Evolutionary conservation across 2,888 invertebrate species (phyloP), one percentile per base, ranked within the genome.

Genomic region (Drosophila siamana): DNA sequence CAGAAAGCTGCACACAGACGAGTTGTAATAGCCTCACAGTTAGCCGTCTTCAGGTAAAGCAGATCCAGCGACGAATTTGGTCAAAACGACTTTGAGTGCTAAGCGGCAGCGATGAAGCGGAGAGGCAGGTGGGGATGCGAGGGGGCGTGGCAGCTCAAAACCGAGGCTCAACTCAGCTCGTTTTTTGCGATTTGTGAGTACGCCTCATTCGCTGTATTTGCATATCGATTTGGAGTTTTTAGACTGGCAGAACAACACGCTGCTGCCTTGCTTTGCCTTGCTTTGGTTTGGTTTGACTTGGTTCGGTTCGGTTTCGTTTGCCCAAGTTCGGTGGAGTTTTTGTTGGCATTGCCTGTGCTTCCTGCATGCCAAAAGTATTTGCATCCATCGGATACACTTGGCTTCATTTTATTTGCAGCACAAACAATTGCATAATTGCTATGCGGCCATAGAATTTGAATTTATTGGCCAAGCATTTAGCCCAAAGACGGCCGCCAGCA

Each of bases 151-250:
- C 69, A 68, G 16, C 64, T 65, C 52, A 63, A 63, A 55, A 62
- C 59, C 51, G 36, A 54, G 19, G 47, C 51, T 66, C 41, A 66
- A 70, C 69, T 84, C 84, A 84, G 36, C 36, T 38, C 36, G 36
- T 38, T 38, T 72, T 82, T 62, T 78, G 78, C 85, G 81, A 74
- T 84, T 79, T 79, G 80, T 81, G 80, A 86, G 66, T 81, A 86
- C 86, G 74, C 79, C 88, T 81, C 74, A 82, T 86, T 86, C 83
- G 67, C 69, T 79, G 55, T 88, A 86, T 86, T 89, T 86, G 86
- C 86, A 86, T 86, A 86, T 86, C 89, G 86, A 88, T 86, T 86
- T 89, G 86, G 86, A 83, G 85, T 88, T 88, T 86, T 83, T 78
- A 76, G 85, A 81, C 73, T 59, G 81, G 60, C 75, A 81, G 70